These are phyloP conservation scores for Frieseomelitta varia DNA, from an alignment of 1,140 invertebrate genomes.

Conservation along the genomic window DNA sequence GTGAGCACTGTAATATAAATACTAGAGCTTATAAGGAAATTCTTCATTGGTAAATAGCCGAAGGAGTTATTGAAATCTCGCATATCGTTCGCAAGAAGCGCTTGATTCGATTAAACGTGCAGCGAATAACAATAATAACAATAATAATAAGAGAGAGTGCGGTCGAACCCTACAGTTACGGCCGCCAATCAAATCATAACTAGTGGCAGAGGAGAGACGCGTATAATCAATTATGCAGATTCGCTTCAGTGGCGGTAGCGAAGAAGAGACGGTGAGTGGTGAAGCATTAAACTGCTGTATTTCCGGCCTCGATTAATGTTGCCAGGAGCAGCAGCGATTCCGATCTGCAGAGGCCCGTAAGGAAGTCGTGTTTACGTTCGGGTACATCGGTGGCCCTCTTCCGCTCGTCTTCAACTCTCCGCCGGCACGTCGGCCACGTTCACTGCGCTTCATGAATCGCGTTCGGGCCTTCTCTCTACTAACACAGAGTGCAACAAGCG, in stretches of 20 bases:
- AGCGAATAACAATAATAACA: constrained; percentile 24
- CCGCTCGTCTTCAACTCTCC: constrained; percentile 39
- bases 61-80: background rate
- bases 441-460: constrained; percentile 26
- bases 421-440: constrained; percentile 13
- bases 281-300: constrained; percentile 35
- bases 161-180: background rate
- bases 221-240: constrained; percentile 54
- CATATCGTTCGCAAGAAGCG: background rate
- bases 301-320: constrained; percentile 49
- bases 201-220: constrained; percentile 32
- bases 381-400: constrained; percentile 30
- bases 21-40: background rate
- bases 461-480: constrained; percentile 21
- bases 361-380: constrained; percentile 48
- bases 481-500: constrained; percentile 37
- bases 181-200: constrained; percentile 40
- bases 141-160: constrained; percentile 25
- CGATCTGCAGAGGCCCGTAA: constrained; percentile 39
- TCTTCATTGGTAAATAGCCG: background rate
- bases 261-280: background rate
- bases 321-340: constrained; percentile 30
- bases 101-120: constrained; percentile 2
- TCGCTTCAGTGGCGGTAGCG: constrained; percentile 8
- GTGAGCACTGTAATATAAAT: background rate